These are phyloP conservation scores for Sprattus sprattus DNA, from an alignment of 2,113 vertebrate genomes.

Conservation along the genomic window DNA sequence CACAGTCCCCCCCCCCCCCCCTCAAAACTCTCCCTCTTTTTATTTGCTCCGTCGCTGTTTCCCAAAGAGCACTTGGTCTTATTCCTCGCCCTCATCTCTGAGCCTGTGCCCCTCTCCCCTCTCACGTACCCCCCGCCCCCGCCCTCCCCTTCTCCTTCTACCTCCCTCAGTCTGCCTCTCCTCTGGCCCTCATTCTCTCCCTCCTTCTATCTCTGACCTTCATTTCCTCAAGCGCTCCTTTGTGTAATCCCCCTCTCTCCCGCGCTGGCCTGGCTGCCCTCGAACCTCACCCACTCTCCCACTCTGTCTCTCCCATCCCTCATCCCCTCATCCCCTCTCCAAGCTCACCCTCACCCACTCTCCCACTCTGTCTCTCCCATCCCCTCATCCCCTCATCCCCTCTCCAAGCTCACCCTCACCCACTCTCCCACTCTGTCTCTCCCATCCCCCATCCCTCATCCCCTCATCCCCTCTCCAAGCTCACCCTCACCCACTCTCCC, in stretches of 20 bases:
- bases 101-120: background rate
- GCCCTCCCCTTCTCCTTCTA: background rate
- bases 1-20: background rate
- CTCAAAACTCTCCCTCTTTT: conserved; percentile 31
- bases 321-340: too few relatives aligned
- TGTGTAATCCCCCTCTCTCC: conserved; percentile 32
- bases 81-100: background rate
- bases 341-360: too few relatives aligned
- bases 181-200: background rate
- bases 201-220: conserved; percentile 32
- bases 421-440: background rate
- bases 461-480: background rate
- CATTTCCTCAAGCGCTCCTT: conserved; percentile 25
- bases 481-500: background rate
- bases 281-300: background rate
- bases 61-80: background rate
- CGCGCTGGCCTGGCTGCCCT: background rate
- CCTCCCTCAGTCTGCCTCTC: background rate
- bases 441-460: conserved; percentile 11
- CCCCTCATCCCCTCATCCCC: too few relatives aligned
- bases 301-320: conserved; percentile 23
- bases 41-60: conserved; percentile 12
- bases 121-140: background rate
- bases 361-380: background rate
- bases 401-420: background rate